Evolutionary conservation across 2,888 invertebrate genomes (phyloP).

Genomic region (Flexamia atlantica): DNA sequence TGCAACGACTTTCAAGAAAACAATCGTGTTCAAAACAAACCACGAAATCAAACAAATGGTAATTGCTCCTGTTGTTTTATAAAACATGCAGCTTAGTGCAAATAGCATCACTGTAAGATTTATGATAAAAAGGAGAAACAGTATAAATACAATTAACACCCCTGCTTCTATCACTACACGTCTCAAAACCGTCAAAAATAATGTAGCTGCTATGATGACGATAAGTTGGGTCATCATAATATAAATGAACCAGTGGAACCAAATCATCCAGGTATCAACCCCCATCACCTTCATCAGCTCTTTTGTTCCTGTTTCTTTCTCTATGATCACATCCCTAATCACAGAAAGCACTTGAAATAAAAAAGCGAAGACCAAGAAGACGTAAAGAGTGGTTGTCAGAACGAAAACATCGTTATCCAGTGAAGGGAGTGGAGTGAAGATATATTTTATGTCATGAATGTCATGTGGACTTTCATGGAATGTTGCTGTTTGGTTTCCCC

Average conservation of each 20-base stretch:
- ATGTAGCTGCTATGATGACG: not conserved
- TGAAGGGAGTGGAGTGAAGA: no score
- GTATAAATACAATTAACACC: not conserved
- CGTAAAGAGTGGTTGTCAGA: not conserved
- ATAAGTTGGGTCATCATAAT: not conserved
- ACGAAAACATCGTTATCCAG: no score
- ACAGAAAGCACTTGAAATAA: not conserved
- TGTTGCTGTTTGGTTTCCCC: no score
- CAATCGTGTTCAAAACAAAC: not conserved
- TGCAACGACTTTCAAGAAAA: not conserved
- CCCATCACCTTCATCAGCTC: slow-evolving; percentile 80
- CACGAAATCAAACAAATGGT: not conserved
- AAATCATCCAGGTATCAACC: slow-evolving; percentile 76
- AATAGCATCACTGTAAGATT: not conserved
- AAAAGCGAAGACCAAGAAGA: slow-evolving; percentile 12
- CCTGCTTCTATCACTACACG: not conserved
- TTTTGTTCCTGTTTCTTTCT: slow-evolving; percentile 70
- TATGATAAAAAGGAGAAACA: not conserved
- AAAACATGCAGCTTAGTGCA: slow-evolving; percentile 16
- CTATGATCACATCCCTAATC: not conserved
- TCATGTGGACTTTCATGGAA: no score
- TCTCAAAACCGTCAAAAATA: not conserved
- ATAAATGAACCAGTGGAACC: slow-evolving; percentile 76
- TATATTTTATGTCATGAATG: no score
- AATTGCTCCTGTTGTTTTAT: not conserved